phyloP scores from a whole-genome alignment of 2,797 vertebrate genomes.

The Acropternis orthonyx region DNA sequence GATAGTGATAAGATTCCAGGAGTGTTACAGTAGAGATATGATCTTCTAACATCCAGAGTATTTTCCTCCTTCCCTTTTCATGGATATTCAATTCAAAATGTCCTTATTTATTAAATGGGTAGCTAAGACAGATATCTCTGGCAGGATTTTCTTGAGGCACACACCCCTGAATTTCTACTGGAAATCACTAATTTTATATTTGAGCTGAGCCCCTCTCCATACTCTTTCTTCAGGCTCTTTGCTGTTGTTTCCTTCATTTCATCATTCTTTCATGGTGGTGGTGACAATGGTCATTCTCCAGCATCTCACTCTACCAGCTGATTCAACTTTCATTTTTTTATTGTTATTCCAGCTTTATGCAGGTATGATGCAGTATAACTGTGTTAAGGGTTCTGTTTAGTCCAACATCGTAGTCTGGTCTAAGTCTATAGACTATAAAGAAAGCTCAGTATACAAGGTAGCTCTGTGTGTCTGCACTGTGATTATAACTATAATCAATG shows the following conservation, averaged over 20 bases:
- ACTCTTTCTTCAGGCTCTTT: neutral
- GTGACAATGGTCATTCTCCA: neutral
- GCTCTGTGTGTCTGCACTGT: too few species aligned
- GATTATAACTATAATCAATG: neutral
- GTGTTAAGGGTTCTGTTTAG: neutral
- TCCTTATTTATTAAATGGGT: neutral
- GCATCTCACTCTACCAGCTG: neutral
- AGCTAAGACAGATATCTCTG: neutral
- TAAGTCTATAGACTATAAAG: neutral
- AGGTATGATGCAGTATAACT: neutral
- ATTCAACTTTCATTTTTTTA: neutral
- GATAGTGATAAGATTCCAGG: neutral
- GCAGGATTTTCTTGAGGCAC: neutral
- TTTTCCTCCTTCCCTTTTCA: neutral
- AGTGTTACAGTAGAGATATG: neutral
- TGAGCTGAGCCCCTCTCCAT: rapidly evolving
- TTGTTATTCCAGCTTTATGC: neutral
- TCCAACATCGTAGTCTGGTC: neutral
- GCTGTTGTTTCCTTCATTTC: neutral
- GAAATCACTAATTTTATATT: neutral
- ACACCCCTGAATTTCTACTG: neutral
- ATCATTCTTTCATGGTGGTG: neutral
- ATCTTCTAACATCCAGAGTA: neutral
- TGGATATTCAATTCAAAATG: neutral
- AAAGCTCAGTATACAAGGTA: neutral